phyloP scores from a whole-genome alignment of 2,888 invertebrate genomes.

The Argyresthia albistria region DNA sequence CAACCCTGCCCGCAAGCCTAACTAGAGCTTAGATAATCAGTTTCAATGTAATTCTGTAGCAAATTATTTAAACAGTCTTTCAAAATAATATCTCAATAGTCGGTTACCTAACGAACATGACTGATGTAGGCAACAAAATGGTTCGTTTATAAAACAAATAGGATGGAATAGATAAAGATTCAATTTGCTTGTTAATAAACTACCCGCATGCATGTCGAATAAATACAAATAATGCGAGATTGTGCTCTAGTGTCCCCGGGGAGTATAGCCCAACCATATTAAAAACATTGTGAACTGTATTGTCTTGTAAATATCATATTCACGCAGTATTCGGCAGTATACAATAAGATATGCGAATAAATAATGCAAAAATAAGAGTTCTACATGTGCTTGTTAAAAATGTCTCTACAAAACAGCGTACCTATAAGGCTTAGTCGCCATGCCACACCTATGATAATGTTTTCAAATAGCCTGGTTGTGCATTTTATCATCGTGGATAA shows the following conservation, averaged over 20 bases:
- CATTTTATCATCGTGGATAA: too few relatives aligned
- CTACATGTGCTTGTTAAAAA: too few relatives aligned
- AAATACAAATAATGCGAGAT: conserved; percentile 7
- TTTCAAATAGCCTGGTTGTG: too few relatives aligned
- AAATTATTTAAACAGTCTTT: background rate
- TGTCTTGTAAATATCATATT: too few relatives aligned
- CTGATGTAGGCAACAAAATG: background rate
- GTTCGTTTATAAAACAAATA: background rate
- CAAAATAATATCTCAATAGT: background rate
- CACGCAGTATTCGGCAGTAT: too few relatives aligned
- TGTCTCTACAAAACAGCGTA: too few relatives aligned
- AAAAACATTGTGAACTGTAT: too few relatives aligned
- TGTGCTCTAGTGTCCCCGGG: background rate
- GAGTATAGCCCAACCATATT: too few relatives aligned
- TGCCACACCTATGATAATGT: too few relatives aligned
- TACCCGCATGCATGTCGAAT: conserved; percentile 17
- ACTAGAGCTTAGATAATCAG: conserved; percentile 1
- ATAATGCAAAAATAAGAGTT: too few relatives aligned
- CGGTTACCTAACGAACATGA: background rate
- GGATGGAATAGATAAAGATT: conserved; percentile 21
- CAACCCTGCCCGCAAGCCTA: background rate
- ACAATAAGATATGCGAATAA: too few relatives aligned
- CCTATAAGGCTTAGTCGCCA: too few relatives aligned
- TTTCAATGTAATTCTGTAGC: background rate
- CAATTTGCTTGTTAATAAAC: conserved; percentile 31